Evolutionary conservation across 2,113 vertebrate species (phyloP), one percentile per base, ranked within the genome.

Genomic region (Prietella phreatophila): DNA sequence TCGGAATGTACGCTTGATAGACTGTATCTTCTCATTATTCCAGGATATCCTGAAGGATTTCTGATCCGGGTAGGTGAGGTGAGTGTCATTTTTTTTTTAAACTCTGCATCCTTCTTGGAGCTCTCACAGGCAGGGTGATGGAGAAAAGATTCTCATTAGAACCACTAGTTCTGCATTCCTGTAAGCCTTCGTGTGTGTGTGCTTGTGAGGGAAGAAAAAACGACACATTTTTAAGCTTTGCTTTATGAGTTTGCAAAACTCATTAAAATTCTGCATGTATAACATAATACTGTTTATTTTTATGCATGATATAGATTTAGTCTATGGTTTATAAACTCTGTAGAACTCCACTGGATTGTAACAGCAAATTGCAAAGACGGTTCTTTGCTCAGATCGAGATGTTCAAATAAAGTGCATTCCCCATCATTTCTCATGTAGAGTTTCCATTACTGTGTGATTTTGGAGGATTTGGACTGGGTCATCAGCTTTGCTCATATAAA

Each of bases 1-100:
- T 42, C 78, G 83, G 63, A 60, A 89, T 90, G 90, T 55, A n/a
- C 81, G 25, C 42, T 79, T 30, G 39, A 36, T 76, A 78, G 15
- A 33, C 47, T 30, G 36, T 25, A 78, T 87, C 33, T 75, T 73
- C 63, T 75, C 36, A 85, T 63, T 47, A 63, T 36, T 71, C 78
- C 6, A 58, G 42, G 85, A 69, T 27, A 71, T 87, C 81, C 76
- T 79, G 33, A 83, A 84, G 83, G 47, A 86, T 86, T 78, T 79
- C 78, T 73, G 53, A 61, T 83, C 79, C 56, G 56, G 80, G 27
- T 69, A 82, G 75, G 61, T 80, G 88, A 87, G 87, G 65, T 39
- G 61, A 82, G 56, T 69, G 17, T 33, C 22, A 10, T 19, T 39
- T 86, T 81, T 65, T 81, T 58, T 39, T 78, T 22, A 75, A 82